These are phyloP conservation scores for Molanna angustata DNA, from an alignment of 2,888 invertebrate genomes.

Conservation along the genomic window DNA sequence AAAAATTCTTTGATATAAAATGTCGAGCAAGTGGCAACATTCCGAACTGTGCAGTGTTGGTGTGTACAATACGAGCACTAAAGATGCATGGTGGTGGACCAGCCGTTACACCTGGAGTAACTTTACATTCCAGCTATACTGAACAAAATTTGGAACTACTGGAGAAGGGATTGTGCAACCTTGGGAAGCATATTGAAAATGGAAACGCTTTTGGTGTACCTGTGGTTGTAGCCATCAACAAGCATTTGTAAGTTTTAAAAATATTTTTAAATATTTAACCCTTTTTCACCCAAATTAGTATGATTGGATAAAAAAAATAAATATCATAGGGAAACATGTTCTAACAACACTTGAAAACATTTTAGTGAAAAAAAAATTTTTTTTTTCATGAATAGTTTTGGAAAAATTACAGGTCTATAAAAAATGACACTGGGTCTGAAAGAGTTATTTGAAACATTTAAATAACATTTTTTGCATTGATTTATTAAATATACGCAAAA, in stretches of 20 bases:
- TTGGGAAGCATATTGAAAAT: constrained; percentile 92
- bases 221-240: constrained; percentile 91
- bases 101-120: constrained; percentile 78
- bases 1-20: constrained; percentile 97
- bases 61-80: constrained; percentile 89
- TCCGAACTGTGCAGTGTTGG: constrained; percentile 89
- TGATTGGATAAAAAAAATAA: too few species aligned
- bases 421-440: too few species aligned
- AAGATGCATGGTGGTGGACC: constrained; percentile 99
- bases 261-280: too few species aligned
- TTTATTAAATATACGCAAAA: too few species aligned
- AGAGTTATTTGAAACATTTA: too few species aligned
- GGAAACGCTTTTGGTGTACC: constrained; percentile 86
- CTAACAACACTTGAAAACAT: too few species aligned
- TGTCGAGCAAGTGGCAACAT: constrained; percentile 82
- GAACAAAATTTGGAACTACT: constrained; percentile 86
- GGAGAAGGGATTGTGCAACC: constrained; percentile 82
- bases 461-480: too few species aligned
- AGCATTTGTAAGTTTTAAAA: constrained; percentile 76
- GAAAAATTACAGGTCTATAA: too few species aligned
- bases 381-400: too few species aligned
- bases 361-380: too few species aligned
- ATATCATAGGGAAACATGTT: too few species aligned
- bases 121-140: constrained; percentile 79
- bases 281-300: too few species aligned